phyloP scores from a whole-genome alignment of 1,140 invertebrate species.

The Neomicropteryx cornuta region DNA sequence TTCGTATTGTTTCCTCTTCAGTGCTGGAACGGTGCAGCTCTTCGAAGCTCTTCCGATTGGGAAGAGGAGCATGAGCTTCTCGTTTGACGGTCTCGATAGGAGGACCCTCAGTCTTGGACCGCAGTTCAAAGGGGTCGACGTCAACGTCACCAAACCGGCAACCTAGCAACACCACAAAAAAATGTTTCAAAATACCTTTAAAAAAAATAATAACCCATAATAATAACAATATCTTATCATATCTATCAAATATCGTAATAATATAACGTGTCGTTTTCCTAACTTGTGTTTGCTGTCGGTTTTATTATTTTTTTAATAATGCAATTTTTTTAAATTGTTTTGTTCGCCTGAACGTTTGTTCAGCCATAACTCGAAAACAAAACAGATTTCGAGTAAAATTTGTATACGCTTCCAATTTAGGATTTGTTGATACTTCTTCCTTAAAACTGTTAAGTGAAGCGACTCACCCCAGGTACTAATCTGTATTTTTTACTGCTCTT shows the following conservation, averaged over 20 bases:
- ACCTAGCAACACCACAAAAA: slow-evolving; percentile 42
- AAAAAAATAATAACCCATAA: slow-evolving; percentile 6
- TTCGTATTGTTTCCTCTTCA: slow-evolving; percentile 59
- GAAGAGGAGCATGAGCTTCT: slow-evolving; percentile 70
- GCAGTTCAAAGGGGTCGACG: slow-evolving; percentile 82
- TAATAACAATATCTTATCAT: not conserved
- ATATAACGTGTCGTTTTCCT: too few relatives aligned
- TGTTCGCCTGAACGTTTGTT: too few relatives aligned
- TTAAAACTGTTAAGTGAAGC: too few relatives aligned
- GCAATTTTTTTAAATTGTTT: not conserved
- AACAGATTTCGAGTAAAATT: too few relatives aligned
- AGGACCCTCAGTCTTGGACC: slow-evolving; percentile 63
- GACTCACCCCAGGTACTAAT: too few relatives aligned
- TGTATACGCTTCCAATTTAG: too few relatives aligned
- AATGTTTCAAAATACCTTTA: slow-evolving; percentile 1
- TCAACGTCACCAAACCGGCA: slow-evolving; percentile 72
- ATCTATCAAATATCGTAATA: not conserved
- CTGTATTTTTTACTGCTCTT: too few relatives aligned
- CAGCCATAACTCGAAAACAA: too few relatives aligned
- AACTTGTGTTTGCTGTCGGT: not conserved
- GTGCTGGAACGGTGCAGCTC: slow-evolving; percentile 66
- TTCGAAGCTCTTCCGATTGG: slow-evolving; percentile 74
- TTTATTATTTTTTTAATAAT: slow-evolving; percentile 5
- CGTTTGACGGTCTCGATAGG: slow-evolving; percentile 60
- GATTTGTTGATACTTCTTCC: too few relatives aligned